Conservation (phyloP, 1,140 invertebrate species). For the Patella vulgata region DNA sequence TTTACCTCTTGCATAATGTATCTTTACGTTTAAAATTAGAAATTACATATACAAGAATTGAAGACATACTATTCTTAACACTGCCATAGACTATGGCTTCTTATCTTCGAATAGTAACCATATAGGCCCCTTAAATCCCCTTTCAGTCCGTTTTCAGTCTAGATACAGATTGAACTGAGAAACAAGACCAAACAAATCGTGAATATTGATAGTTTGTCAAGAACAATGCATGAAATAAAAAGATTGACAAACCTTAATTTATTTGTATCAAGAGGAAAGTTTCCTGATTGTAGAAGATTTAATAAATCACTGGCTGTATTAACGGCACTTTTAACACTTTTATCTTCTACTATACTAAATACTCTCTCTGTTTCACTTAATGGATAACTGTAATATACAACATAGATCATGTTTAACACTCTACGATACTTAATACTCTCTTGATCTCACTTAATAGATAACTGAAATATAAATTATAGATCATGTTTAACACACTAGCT, state of each 20-base stretch:
- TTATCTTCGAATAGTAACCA: too few species aligned
- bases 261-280: conserved; percentile 7
- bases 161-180: too few species aligned
- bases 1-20: too few species aligned
- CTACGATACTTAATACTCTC: background rate
- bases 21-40: background rate
- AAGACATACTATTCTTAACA: background rate
- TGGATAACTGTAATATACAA: conserved; percentile 6
- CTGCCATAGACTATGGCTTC: conserved; percentile 1
- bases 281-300: background rate
- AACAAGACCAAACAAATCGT: too few species aligned
- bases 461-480: too few species aligned
- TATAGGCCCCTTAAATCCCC: too few species aligned
- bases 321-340: background rate
- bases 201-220: too few species aligned
- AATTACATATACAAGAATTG: background rate
- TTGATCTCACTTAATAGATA: background rate
- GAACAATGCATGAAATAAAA: too few species aligned
- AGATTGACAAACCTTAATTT: conserved; percentile 7
- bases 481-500: too few species aligned
- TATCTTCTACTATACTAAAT: background rate
- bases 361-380: conserved; percentile 4
- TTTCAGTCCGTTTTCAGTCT: too few species aligned
- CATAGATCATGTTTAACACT: background rate
- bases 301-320: conserved; percentile 2